phyloP scores from a whole-genome alignment of 2,113 vertebrate species.

The Melozone crissalis region DNA sequence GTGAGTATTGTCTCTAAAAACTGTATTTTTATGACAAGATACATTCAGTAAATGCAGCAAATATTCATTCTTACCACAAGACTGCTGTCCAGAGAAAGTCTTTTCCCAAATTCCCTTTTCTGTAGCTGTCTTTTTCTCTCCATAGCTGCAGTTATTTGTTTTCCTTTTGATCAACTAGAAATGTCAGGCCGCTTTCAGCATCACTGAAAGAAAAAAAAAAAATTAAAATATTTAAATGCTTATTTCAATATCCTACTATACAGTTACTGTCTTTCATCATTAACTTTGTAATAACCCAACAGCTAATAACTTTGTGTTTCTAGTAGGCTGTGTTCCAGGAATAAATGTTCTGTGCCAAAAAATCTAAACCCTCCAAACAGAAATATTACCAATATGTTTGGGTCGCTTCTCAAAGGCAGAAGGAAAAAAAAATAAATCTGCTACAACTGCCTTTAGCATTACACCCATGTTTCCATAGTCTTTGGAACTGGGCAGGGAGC shows the following conservation, averaged over 20 bases:
- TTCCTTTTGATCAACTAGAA: constrained; percentile 61
- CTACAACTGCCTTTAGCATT: constrained; percentile 26
- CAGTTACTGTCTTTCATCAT: constrained; percentile 48
- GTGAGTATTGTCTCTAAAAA: constrained; percentile 39
- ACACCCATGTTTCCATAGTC: constrained; percentile 65
- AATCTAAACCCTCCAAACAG: background rate
- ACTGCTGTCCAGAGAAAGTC: constrained; percentile 82
- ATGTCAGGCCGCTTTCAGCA: constrained; percentile 47
- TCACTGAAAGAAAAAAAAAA: constrained; percentile 60
- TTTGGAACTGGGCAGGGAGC: constrained; percentile 68
- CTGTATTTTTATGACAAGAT: constrained; percentile 43
- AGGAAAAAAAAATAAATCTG: background rate
- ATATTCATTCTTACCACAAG: constrained; percentile 82
- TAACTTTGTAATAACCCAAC: constrained; percentile 56
- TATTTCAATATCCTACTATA: constrained; percentile 56
- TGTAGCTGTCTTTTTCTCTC: constrained; percentile 79
- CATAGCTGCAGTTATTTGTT: constrained; percentile 72
- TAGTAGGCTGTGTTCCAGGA: constrained; percentile 42
- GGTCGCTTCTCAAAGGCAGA: background rate
- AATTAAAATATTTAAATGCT: background rate
- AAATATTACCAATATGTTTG: constrained; percentile 20
- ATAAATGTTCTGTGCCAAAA: constrained; percentile 41
- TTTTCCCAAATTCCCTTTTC: constrained; percentile 81
- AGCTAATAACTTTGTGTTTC: constrained; percentile 53
- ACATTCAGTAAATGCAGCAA: constrained; percentile 46